Base-by-base conservation (phyloP, 2,797 vertebrate species). In the Gadopsis marmoratus region DNA sequence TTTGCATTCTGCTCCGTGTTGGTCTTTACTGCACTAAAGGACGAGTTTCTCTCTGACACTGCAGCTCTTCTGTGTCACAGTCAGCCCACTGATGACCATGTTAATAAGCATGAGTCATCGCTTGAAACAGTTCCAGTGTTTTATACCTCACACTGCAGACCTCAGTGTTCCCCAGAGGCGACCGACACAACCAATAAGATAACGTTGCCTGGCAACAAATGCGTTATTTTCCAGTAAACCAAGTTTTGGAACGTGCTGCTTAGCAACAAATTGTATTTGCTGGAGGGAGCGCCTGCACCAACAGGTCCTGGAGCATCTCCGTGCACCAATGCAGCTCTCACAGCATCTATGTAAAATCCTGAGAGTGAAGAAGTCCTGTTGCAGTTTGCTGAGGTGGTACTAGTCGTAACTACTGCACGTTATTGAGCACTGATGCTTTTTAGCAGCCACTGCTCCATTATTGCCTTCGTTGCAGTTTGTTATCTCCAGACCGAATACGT, bases 171-270 rank as follows among this genome's bases (percentile, higher is more conserved):
- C 50, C 73, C 64, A 23, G 10, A 7, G 11, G 50, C 7, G 61
- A 11, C 10, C 53, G 35, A 1, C 48, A 58, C 43, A 53, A 51
- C 39, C 48, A 61, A 74, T 71, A 2, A 61, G 67, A 76, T 53
- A 21, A 81, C 29, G 81, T 81, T 84, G 84, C 80, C 9, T 69
- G 70, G 80, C 76, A 86, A 86, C 80, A 74, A 82, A 86, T 67
- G 53, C 29, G 23, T 71, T 62, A 58, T 82, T 82, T 73, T 62
- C 45, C 73, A 54, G n/a, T 55, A 74, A 83, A 67, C n/a, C 67
- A 39, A 16, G 35, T 83, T 83, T 78, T 62, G 67, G n/a, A 21
- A 1, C 0, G n/a, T 4, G 77, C 77, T 78, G 85, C 81, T 54
- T 72, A 72, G 85, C 78, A 81, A 83, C 85, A 78, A 78, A 83